These are phyloP conservation scores for Phalacrocorax aristotelis DNA, from an alignment of 2,113 vertebrate species.

Conservation along the genomic window DNA sequence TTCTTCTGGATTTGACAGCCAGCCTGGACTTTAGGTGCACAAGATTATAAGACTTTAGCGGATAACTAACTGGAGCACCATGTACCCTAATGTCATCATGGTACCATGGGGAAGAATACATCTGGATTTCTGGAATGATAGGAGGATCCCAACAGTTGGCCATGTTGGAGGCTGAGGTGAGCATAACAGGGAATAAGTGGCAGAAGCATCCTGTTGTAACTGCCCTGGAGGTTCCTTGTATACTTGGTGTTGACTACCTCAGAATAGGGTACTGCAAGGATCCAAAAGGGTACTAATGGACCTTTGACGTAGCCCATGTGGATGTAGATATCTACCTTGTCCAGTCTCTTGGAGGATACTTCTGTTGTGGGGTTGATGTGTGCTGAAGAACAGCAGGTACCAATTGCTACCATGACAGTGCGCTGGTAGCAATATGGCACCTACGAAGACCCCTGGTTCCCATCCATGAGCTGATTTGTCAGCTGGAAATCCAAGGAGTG, in stretches of 20 bases:
- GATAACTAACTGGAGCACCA: neutral
- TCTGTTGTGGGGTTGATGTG: neutral
- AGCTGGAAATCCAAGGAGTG: neutral
- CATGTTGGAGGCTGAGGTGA: neutral
- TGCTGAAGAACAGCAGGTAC: neutral
- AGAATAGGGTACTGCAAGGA: neutral
- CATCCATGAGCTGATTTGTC: neutral
- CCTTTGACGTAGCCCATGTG: no score
- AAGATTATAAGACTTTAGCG: neutral
- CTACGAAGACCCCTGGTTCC: no score
- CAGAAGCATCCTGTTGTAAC: neutral
- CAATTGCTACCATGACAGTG: fast-evolving
- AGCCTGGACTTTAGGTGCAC: neutral
- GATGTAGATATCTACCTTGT: neutral
- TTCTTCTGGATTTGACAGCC: neutral
- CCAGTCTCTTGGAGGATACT: neutral
- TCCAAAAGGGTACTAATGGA: neutral
- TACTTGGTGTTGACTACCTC: neutral
- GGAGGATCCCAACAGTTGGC: neutral
- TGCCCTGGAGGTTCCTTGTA: neutral
- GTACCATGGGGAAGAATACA: neutral
- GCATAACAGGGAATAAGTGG: neutral
- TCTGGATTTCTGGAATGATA: neutral
- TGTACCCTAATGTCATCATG: neutral
- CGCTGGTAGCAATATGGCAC: no score